These are phyloP conservation scores for Malacosoma neustria DNA, from an alignment of 2,888 invertebrate genomes.

Conservation along the genomic window DNA sequence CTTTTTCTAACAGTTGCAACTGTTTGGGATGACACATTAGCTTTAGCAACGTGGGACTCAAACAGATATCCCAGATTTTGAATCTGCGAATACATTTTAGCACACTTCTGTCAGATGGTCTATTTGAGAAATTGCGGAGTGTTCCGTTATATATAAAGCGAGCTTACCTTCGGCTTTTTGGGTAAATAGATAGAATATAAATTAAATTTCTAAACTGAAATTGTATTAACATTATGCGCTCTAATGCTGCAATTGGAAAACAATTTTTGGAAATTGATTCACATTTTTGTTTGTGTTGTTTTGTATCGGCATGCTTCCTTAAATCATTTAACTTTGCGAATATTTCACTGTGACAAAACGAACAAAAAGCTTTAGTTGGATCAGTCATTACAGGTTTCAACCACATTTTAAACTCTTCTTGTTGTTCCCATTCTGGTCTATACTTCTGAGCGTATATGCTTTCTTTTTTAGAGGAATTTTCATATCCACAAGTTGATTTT, in stretches of 20 bases:
- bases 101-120: constrained; percentile 7
- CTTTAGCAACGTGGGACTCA: constrained; percentile 4
- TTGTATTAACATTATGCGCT: neutral
- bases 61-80: constrained; percentile 9
- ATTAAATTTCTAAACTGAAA: no score
- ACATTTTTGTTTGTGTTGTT: neutral
- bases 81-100: constrained; percentile 5
- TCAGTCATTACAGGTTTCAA: neutral
- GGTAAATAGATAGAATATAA: no score
- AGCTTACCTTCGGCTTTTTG: constrained; percentile 5
- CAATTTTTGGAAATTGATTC: neutral
- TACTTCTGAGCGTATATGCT: no score
- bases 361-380: no score
- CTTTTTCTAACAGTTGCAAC: constrained; percentile 2
- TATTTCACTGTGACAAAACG: no score
- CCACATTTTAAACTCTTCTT: constrained; percentile 4
- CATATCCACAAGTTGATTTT: no score
- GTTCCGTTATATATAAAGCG: constrained; percentile 6
- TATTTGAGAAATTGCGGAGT: constrained; percentile 4
- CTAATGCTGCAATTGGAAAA: neutral
- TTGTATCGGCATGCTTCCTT: neutral
- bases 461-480: no score
- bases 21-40: constrained; percentile 1
- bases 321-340: constrained; percentile 1
- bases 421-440: no score